Evolutionary conservation across 2,113 vertebrate species (phyloP).

Genomic region (Stictonetta naevosa): DNA sequence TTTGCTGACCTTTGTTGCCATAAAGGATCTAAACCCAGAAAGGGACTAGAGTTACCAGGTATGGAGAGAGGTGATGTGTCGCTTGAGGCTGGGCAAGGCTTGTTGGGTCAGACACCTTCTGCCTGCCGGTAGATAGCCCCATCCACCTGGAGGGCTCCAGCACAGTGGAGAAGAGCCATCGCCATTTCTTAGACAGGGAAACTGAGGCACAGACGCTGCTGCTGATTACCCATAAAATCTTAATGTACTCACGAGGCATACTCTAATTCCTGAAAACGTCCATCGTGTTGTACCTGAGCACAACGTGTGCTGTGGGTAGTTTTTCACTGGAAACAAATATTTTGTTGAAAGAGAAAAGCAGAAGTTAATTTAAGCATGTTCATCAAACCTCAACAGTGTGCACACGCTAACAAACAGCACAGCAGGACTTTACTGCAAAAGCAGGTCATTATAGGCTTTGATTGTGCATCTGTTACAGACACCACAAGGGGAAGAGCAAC

Average conservation of each 20-base stretch:
- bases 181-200: neutral
- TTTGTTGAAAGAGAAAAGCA: neutral
- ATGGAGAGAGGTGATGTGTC: neutral
- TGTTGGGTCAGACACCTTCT: neutral
- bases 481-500: neutral
- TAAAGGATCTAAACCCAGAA: neutral
- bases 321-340: neutral
- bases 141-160: neutral
- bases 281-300: neutral
- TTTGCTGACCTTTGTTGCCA: neutral
- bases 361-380: neutral
- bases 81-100: neutral
- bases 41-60: neutral
- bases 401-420: rapidly evolving
- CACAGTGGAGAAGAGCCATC: neutral
- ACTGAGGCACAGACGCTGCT: neutral
- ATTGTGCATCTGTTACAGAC: neutral
- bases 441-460: neutral
- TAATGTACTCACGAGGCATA: neutral
- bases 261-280: neutral
- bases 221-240: neutral
- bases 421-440: neutral
- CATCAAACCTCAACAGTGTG: neutral
- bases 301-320: neutral
- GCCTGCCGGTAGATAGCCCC: neutral